These are phyloP conservation scores for Eriocheir sinensis DNA, from an alignment of 1,140 invertebrate genomes.

Conservation along the genomic window DNA sequence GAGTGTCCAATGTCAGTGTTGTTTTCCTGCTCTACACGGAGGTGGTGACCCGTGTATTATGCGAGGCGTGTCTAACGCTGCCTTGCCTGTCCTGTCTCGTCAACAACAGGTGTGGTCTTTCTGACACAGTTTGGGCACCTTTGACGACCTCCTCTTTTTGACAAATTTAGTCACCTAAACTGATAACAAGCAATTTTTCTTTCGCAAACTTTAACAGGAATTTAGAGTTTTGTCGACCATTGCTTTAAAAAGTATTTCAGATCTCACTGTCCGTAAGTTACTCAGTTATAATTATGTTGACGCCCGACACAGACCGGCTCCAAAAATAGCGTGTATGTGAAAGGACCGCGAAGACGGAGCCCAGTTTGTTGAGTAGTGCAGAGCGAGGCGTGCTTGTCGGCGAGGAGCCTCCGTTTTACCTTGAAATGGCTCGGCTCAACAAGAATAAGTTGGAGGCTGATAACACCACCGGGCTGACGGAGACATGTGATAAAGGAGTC, in stretches of 20 bases:
- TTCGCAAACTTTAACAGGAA: background rate
- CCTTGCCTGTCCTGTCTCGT: background rate
- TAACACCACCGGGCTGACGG: background rate
- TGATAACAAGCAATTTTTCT: background rate
- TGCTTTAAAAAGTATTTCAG: background rate
- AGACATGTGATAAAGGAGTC: background rate
- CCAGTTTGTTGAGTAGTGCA: background rate
- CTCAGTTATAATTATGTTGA: background rate
- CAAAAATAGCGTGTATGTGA: background rate
- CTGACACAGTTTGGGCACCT: background rate
- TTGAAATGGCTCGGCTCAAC: background rate
- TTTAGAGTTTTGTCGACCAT: background rate
- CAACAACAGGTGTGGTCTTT: background rate
- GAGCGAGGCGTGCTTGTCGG: background rate
- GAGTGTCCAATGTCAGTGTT: background rate
- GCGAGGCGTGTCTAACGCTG: too few relatives aligned
- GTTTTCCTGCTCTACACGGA: too few relatives aligned
- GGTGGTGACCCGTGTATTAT: too few relatives aligned
- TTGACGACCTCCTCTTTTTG: too few relatives aligned
- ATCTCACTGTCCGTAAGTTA: background rate
- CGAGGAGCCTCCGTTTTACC: background rate
- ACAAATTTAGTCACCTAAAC: too few relatives aligned
- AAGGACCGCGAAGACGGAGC: background rate
- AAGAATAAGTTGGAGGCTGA: background rate
- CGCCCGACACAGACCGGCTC: background rate